Evolutionary conservation across 2,888 invertebrate species (phyloP), one percentile per base, ranked within the genome.

Genomic region (Leucoma salicis): DNA sequence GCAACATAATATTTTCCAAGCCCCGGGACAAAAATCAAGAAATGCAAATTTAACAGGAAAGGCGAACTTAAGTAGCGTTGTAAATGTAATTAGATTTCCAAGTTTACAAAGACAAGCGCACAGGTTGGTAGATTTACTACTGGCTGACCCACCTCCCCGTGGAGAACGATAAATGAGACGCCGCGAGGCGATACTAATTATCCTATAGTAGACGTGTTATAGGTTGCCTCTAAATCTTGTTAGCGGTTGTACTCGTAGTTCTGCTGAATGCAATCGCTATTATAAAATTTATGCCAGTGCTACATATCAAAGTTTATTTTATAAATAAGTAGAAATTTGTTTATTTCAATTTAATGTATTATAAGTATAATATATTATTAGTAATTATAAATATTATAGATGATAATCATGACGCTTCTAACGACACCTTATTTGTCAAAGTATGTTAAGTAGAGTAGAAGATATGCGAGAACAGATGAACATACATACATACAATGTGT

Each of bases 81-180:
- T 86, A 85, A 87, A 87, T 86, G 87, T 87, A 89, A 88, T 88
- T 87, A 89, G 85, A 87, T 88, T 87, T 87, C 82, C 82, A 78
- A 87, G 83, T 86, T 86, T 86, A 84, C 86, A 84, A 87, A 87
- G 86, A 87, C 86, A 83, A 80, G 78, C 77, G 78, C 82, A 85
- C 85, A 85, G 86, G 85, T 87, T 80, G 78, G 80, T 81, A 86
- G 85, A 88, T 88, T 88, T 88, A 89, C 80, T 83, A 85, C 82
- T 70, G 70, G 82, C 87, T 86, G 86, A 87, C 88, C 87, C 78
- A 76, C 78, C 84, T 80, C 87, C 85, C 84, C 49, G 69, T 64
- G 78, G 86, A 78, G 79, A 57, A 79, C 77, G 85, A 86, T 88
- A 85, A 86, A 88, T 85, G 87, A 86, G 84, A 83, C 77, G 83